Conservation (phyloP, 2,113 vertebrate genomes). For the Plecotus auritus region DNA sequence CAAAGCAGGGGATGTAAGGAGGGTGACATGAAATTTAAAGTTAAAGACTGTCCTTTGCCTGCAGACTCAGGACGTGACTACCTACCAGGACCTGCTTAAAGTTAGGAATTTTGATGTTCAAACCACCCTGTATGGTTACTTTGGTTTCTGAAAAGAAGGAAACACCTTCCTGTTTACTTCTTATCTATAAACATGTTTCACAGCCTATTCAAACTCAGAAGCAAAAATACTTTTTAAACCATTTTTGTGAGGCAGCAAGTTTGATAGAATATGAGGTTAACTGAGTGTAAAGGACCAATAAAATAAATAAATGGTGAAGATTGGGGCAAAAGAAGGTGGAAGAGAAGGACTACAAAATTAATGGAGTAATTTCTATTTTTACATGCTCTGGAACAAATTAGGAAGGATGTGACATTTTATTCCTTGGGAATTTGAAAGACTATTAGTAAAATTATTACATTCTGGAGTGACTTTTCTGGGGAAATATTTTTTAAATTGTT, state of each 20-base stretch:
- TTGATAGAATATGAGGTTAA: conserved; percentile 9
- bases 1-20: not conserved
- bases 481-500: not conserved
- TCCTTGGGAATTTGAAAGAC: not conserved
- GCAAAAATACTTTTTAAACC: not conserved
- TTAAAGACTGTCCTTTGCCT: not conserved
- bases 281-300: not conserved
- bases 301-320: conserved; percentile 24
- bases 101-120: not conserved
- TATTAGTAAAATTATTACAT: not conserved
- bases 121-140: not conserved
- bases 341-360: not conserved
- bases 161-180: conserved; percentile 11
- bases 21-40: not conserved
- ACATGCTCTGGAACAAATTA: not conserved
- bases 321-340: not conserved
- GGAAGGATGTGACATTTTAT: not conserved
- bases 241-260: not conserved
- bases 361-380: not conserved
- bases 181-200: conserved; percentile 23
- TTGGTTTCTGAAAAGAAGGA: not conserved
- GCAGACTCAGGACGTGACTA: not conserved
- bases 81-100: too few species aligned
- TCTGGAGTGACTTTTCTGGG: not conserved
- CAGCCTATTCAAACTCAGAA: not conserved